These are phyloP conservation scores for Platorchestia sp. DNA, from an alignment of 1,140 invertebrate species.

Conservation along the genomic window DNA sequence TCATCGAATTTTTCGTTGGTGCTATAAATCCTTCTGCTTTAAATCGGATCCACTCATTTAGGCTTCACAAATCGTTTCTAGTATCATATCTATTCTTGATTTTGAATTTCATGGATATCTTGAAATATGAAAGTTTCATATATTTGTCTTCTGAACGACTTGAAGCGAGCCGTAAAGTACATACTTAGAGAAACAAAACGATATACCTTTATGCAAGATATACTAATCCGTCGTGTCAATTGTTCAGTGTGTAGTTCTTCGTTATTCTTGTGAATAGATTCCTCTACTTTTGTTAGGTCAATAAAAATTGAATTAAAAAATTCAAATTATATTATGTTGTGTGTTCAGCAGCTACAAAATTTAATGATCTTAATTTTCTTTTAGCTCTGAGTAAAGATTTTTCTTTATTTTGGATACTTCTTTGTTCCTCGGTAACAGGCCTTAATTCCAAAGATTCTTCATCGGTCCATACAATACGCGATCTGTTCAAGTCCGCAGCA, in stretches of 20 bases:
- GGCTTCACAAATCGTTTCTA: no score
- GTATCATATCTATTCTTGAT: no score
- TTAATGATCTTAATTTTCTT: conserved; percentile 29
- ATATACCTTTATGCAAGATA: not conserved
- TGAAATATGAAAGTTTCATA: not conserved
- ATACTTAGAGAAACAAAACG: no score
- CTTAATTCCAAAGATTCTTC: not conserved
- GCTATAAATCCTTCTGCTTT: not conserved
- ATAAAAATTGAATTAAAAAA: not conserved
- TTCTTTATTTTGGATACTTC: not conserved
- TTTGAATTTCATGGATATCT: no score
- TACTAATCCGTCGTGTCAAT: not conserved
- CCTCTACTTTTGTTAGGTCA: not conserved
- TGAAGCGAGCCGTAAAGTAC: not conserved
- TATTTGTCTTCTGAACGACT: not conserved
- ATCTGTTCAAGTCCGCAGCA: not conserved
- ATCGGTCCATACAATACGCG: not conserved
- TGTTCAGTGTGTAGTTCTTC: not conserved
- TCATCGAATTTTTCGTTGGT: not conserved
- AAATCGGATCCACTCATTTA: no score
- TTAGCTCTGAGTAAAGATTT: conserved; percentile 14
- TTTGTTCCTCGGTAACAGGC: conserved; percentile 2
- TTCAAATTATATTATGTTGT: not conserved
- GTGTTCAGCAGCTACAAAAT: not conserved
- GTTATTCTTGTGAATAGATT: not conserved